These are phyloP conservation scores for Geococcyx californianus DNA, from an alignment of 2,113 vertebrate species.

Conservation along the genomic window DNA sequence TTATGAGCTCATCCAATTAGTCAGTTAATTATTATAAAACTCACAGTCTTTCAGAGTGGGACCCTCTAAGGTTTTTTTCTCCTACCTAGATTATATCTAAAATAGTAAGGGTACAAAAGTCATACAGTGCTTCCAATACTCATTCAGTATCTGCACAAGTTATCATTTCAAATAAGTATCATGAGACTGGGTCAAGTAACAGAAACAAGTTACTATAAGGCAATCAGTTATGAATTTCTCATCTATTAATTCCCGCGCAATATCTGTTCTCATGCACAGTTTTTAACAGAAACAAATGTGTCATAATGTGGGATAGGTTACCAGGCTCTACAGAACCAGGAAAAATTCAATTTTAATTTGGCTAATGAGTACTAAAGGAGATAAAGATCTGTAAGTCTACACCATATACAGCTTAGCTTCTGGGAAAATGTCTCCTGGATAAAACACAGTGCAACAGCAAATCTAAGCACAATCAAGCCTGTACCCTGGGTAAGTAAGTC, in stretches of 20 bases:
- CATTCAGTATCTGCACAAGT: neutral
- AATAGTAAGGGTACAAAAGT: neutral
- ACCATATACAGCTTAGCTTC: neutral
- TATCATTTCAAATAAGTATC: neutral
- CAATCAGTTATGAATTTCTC: neutral
- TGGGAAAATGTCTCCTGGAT: neutral
- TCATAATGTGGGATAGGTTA: neutral
- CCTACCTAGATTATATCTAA: neutral
- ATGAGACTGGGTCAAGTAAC: accelerated
- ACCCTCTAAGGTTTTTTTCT: neutral
- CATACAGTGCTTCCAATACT: neutral
- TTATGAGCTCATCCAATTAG: neutral
- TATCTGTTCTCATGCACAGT: neutral
- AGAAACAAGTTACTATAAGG: neutral
- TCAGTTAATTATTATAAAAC: neutral
- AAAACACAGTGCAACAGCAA: neutral
- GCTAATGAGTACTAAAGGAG: neutral
- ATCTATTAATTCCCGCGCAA: neutral
- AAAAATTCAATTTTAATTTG: neutral
- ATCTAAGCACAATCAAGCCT: neutral
- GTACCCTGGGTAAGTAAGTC: too few relatives aligned
- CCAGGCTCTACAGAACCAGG: neutral
- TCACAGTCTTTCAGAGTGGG: neutral
- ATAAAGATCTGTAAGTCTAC: neutral
- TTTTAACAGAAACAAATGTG: neutral